Evolutionary conservation across 2,113 vertebrate species (phyloP).

Genomic region (Aphyosemion australe): DNA sequence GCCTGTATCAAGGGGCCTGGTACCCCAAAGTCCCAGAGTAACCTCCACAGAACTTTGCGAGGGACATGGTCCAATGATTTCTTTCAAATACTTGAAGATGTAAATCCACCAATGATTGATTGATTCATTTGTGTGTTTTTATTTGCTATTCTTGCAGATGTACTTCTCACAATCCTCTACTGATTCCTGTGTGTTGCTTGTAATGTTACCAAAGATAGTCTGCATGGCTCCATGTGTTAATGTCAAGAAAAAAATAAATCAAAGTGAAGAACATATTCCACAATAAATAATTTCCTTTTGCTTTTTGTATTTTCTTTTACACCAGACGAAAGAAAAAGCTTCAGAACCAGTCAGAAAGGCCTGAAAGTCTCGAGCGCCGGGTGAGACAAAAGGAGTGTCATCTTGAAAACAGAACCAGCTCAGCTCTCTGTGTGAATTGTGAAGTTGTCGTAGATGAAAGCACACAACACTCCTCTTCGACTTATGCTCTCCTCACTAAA

Average conservation of each 20-base stretch:
- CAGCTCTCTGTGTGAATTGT: slow-evolving; percentile 22
- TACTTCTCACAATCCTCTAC: no score
- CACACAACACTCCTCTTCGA: slow-evolving; percentile 25
- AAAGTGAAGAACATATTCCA: slow-evolving; percentile 6
- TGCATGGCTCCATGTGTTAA: neutral
- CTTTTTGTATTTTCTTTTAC: slow-evolving; percentile 51
- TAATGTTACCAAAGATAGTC: neutral
- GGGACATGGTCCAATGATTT: no score
- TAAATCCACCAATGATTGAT: neutral
- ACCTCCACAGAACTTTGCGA: no score
- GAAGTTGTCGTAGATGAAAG: slow-evolving; percentile 31
- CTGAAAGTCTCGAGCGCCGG: slow-evolving; percentile 13
- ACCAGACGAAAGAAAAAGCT: slow-evolving; percentile 30
- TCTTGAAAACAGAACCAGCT: slow-evolving; percentile 25
- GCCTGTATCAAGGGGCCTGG: no score
- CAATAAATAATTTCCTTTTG: neutral
- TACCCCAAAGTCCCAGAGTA: no score
- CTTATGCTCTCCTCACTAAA: slow-evolving; percentile 24
- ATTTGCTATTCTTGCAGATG: no score
- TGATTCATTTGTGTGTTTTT: no score
- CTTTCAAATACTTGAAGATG: no score
- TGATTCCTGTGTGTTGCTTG: neutral
- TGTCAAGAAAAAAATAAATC: neutral
- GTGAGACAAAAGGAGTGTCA: slow-evolving; percentile 22
- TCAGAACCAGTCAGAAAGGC: slow-evolving; percentile 53